Evolutionary conservation across 2,888 invertebrate genomes (phyloP).

Genomic region (Pheosia gnoma): DNA sequence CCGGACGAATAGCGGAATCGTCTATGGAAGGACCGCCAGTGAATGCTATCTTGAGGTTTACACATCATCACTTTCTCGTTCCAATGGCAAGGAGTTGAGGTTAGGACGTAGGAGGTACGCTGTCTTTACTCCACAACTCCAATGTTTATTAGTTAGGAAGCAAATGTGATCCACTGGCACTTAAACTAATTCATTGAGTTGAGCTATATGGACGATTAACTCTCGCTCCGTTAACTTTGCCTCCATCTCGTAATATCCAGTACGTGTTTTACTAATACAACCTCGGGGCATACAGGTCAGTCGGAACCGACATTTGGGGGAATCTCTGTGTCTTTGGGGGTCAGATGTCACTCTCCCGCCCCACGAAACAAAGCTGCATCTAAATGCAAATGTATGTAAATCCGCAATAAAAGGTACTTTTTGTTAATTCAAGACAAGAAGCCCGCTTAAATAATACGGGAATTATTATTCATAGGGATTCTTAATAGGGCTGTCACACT

Average conservation of each 20-base stretch:
- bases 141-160: no score
- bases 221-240: no score
- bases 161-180: no score
- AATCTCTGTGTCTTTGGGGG: neutral
- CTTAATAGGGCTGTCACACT: conserved; percentile 19
- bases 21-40: no score
- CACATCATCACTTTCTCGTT: no score
- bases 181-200: no score
- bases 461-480: conserved; percentile 66
- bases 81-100: no score
- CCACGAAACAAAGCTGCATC: neutral
- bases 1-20: no score
- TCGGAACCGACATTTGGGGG: neutral
- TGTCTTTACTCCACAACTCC: no score
- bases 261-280: neutral
- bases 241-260: neutral
- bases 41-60: no score
- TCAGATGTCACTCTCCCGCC: neutral
- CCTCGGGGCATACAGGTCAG: neutral
- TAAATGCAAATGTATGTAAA: conserved; percentile 60
- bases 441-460: conserved; percentile 57
- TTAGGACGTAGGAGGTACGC: no score
- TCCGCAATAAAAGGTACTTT: conserved; percentile 45
- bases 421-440: conserved; percentile 56
- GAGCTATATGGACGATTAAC: no score